Evolutionary conservation across 2,113 vertebrate species (phyloP).

Genomic region (Macquaria ambigua): DNA sequence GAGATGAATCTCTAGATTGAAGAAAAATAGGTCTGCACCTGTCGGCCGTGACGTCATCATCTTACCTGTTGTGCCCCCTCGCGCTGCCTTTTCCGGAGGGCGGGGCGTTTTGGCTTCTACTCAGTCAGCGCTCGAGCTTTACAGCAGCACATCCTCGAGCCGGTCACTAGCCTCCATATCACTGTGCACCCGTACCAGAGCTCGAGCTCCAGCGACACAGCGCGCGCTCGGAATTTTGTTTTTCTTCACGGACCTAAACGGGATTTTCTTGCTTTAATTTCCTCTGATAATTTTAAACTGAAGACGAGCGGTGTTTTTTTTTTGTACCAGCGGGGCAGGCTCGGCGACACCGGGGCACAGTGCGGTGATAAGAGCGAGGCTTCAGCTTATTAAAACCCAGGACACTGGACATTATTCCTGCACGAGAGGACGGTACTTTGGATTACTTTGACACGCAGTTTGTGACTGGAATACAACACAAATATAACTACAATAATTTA

Average conservation of each 20-base stretch:
- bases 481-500: not conserved
- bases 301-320: slow-evolving; percentile 2
- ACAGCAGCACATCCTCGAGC: slow-evolving; percentile 19
- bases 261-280: not conserved
- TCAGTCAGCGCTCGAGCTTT: not conserved
- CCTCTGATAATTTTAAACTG: not conserved
- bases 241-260: not conserved
- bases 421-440: slow-evolving; percentile 55
- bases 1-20: no score
- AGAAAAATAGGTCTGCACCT: slow-evolving; percentile 36
- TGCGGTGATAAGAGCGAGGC: slow-evolving; percentile 31
- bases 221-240: not conserved
- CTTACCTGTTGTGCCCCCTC: slow-evolving; percentile 64
- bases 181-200: not conserved
- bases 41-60: slow-evolving; percentile 43
- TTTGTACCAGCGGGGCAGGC: slow-evolving; percentile 43
- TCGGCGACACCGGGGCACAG: slow-evolving; percentile 37
- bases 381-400: slow-evolving; percentile 13
- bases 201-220: slow-evolving; percentile 2
- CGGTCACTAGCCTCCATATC: slow-evolving; percentile 15
- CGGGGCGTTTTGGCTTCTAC: slow-evolving; percentile 47
- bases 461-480: not conserved
- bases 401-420: slow-evolving; percentile 42
- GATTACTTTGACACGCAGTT: slow-evolving; percentile 63
- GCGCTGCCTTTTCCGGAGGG: slow-evolving; percentile 49